phyloP scores from a whole-genome alignment of 37 sponge, comb jelly and placozoan genomes.

The Diacarnus erythraeanus region DNA sequence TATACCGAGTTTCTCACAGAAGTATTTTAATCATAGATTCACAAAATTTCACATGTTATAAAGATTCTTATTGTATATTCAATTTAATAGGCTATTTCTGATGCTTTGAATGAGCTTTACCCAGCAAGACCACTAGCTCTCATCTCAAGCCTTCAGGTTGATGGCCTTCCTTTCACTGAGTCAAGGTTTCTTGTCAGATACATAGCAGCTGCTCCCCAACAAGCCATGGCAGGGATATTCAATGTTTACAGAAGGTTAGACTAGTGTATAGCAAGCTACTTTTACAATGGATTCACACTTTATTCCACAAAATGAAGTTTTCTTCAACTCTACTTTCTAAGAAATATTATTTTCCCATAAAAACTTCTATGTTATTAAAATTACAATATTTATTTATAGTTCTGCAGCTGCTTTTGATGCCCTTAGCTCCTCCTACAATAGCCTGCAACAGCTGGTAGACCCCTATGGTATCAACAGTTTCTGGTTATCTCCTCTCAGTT shows the following conservation, averaged over 20 bases:
- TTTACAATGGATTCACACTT: too few relatives aligned
- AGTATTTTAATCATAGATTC: too few relatives aligned
- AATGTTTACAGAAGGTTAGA: slow-evolving; percentile 49
- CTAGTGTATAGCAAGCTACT: too few relatives aligned
- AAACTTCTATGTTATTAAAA: too few relatives aligned
- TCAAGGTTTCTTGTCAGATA: slow-evolving; percentile 36
- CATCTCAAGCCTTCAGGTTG: background rate
- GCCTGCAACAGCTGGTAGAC: background rate
- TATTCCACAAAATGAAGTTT: too few relatives aligned
- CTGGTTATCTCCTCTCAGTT: slow-evolving; percentile 24
- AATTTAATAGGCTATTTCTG: slow-evolving; percentile 16
- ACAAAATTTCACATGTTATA: background rate
- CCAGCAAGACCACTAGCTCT: slow-evolving; percentile 19
- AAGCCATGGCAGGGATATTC: slow-evolving; percentile 59
- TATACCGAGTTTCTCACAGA: too few relatives aligned
- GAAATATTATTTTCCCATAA: too few relatives aligned
- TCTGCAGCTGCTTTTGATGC: background rate
- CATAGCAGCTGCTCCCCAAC: slow-evolving; percentile 60
- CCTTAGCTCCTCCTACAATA: background rate
- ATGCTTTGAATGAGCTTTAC: slow-evolving; percentile 7
- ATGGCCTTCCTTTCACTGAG: slow-evolving; percentile 23
- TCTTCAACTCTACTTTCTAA: too few relatives aligned
- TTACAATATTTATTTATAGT: background rate
- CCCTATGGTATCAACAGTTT: slow-evolving; percentile 20
- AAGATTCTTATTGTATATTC: too few relatives aligned